phyloP scores from a whole-genome alignment of 2,797 vertebrate species.

The Melanotaenia nigrans region DNA sequence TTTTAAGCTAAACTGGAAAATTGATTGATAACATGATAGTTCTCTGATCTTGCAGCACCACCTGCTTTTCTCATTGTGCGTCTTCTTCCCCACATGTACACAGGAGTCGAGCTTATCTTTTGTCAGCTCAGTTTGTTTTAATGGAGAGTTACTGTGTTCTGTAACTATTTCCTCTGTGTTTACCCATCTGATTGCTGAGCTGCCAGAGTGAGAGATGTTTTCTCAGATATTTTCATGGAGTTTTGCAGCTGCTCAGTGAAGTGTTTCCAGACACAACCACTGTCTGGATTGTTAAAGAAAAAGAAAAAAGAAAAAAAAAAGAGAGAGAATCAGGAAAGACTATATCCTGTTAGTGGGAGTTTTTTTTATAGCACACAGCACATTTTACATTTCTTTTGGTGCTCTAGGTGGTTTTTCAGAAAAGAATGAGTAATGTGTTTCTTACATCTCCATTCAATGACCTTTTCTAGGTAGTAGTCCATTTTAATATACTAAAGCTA shows the following conservation, averaged over 20 bases:
- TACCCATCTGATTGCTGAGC: constrained; percentile 61
- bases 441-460: constrained; percentile 25
- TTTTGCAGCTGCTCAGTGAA: constrained; percentile 36
- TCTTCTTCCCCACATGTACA: constrained; percentile 3
- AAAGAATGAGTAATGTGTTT: constrained; percentile 21
- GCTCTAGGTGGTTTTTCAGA: background rate
- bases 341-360: constrained; percentile 26
- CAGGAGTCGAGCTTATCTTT: constrained; percentile 37
- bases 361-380: constrained; percentile 23
- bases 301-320: background rate
- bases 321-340: background rate
- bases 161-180: constrained; percentile 38
- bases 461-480: background rate
- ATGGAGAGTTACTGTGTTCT: constrained; percentile 48
- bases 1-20: constrained; percentile 29
- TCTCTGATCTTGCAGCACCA: constrained; percentile 22
- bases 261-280: constrained; percentile 61
- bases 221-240: constrained; percentile 66
- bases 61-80: constrained; percentile 43
- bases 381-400: constrained; percentile 8
- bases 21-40: constrained; percentile 35
- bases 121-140: constrained; percentile 42
- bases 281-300: constrained; percentile 46
- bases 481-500: constrained; percentile 4
- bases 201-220: constrained; percentile 67